These are phyloP conservation scores for Melozone crissalis DNA, from an alignment of 2,113 vertebrate genomes.

Conservation along the genomic window DNA sequence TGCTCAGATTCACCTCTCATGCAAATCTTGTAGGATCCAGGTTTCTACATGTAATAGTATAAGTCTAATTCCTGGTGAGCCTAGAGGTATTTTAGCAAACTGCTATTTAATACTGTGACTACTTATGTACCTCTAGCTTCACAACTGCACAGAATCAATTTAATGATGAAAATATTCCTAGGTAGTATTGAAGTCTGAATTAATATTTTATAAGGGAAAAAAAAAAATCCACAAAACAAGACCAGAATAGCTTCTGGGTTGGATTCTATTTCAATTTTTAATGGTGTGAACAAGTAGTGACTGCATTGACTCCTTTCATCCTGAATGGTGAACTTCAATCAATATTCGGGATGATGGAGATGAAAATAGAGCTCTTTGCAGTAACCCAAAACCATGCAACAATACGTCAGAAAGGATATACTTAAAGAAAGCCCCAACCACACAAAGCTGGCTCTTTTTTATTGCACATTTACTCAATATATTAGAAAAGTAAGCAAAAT, in stretches of 20 bases:
- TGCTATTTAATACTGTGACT: not conserved
- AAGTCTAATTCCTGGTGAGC: not conserved
- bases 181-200: not conserved
- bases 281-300: not conserved
- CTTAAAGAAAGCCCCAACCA: not conserved
- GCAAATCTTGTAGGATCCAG: not conserved
- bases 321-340: not conserved
- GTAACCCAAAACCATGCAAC: not conserved
- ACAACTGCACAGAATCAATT: not conserved
- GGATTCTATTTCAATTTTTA: not conserved
- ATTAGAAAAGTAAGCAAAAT: not conserved
- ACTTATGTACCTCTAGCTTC: not conserved
- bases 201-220: not conserved
- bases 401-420: not conserved
- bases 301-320: not conserved
- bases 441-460: not conserved
- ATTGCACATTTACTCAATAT: not conserved
- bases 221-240: not conserved
- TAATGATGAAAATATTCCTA: not conserved
- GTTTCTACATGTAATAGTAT: not conserved
- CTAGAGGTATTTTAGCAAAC: not conserved
- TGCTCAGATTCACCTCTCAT: not conserved
- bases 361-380: not conserved
- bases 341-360: not conserved
- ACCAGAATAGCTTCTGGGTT: not conserved